Percentiles rank a stretch among this genome's conserved stretches.
Evolutionary conservation across 2,888 invertebrate genomes (phyloP).

Genomic region (Clanis bilineata): DNA sequence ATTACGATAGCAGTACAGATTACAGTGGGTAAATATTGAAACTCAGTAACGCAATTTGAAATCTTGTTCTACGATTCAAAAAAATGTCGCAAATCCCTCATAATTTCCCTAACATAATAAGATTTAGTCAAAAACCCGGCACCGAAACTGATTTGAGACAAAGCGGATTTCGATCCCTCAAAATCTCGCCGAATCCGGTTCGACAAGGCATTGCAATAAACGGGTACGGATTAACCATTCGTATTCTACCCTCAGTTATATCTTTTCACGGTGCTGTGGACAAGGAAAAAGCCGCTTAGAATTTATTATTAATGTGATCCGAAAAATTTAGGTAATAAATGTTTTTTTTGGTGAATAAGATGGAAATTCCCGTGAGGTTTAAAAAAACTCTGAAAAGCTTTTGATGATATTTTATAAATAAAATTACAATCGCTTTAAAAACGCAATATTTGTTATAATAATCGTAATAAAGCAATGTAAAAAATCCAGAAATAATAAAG

Average conservation of each 20-base stretch:
- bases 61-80: not conserved
- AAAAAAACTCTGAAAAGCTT: not conserved
- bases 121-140: slow-evolving; percentile 3
- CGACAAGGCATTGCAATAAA: slow-evolving; percentile 14
- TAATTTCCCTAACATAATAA: not conserved
- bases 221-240: slow-evolving; percentile 13
- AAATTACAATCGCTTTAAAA: too few species aligned
- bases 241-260: slow-evolving; percentile 7
- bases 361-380: not conserved
- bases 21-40: too few species aligned
- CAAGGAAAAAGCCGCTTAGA: slow-evolving; percentile 1
- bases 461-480: too few species aligned
- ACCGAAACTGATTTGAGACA: slow-evolving; percentile 13
- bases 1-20: too few species aligned
- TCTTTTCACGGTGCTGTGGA: slow-evolving; percentile 6
- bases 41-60: too few species aligned
- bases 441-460: too few species aligned
- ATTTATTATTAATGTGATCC: not conserved
- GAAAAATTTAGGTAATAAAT: not conserved
- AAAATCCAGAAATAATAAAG: too few species aligned
- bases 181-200: slow-evolving; percentile 11
- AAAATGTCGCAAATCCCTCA: not conserved
- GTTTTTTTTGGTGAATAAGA: not conserved
- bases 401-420: too few species aligned
- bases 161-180: slow-evolving; percentile 13